Percentiles rank a stretch among this genome's conserved stretches.
Conservation (phyloP, 2,888 invertebrate species). For the Aporophyla lueneburgensis region DNA sequence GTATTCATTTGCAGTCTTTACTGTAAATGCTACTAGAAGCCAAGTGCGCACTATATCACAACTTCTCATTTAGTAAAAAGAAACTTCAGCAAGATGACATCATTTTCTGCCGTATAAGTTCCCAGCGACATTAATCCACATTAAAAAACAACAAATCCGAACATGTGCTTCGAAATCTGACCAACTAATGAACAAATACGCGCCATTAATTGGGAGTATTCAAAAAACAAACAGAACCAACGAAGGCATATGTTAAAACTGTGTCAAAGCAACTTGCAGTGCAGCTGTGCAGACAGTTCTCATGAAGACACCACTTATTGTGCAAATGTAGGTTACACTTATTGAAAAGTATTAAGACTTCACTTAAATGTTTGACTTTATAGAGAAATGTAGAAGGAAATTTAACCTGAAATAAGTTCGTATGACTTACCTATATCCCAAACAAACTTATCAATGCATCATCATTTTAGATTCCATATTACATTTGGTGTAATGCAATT, state of each 20-base stretch:
- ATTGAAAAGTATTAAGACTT: slow-evolving; percentile 52
- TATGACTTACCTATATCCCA: background rate
- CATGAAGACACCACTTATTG: slow-evolving; percentile 55
- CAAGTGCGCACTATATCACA: background rate
- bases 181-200: slow-evolving; percentile 42
- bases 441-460: background rate
- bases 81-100: slow-evolving; percentile 45
- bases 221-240: slow-evolving; percentile 64
- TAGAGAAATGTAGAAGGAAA: background rate
- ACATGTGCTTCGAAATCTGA: slow-evolving; percentile 53
- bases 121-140: slow-evolving; percentile 41
- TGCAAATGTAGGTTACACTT: slow-evolving; percentile 66
- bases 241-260: slow-evolving; percentile 70
- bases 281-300: slow-evolving; percentile 74
- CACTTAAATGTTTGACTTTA: slow-evolving; percentile 42
- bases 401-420: background rate
- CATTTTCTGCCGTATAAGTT: slow-evolving; percentile 39
- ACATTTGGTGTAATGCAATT: background rate
- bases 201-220: slow-evolving; percentile 47
- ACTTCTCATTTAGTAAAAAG: slow-evolving; percentile 15
- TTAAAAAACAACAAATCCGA: slow-evolving; percentile 40
- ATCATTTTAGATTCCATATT: background rate
- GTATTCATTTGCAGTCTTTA: background rate
- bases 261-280: slow-evolving; percentile 70
- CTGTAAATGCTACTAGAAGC: no score